Conservation (phyloP, 2,113 vertebrate genomes). For the Ciconia stormi region DNA sequence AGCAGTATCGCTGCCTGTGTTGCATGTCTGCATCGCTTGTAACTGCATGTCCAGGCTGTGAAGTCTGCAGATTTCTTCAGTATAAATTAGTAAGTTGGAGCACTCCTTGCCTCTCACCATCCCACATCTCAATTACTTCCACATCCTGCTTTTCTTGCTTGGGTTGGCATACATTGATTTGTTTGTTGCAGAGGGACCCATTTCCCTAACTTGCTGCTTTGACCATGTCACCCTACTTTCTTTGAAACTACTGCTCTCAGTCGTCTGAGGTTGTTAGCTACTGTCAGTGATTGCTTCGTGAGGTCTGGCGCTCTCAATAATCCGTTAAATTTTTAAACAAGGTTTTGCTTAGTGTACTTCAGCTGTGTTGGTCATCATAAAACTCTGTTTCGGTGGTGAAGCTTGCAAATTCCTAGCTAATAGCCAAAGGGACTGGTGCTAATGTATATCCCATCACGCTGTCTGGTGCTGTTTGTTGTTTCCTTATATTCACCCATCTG, state of each 20-base stretch:
- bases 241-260: neutral
- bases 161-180: neutral
- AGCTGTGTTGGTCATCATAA: neutral
- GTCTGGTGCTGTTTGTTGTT: neutral
- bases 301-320: neutral
- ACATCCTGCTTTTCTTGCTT: neutral
- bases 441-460: neutral
- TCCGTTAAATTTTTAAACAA: neutral
- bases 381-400: neutral
- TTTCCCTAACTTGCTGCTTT: neutral
- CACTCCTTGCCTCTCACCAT: neutral
- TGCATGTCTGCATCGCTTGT: neutral
- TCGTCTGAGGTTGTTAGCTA: neutral
- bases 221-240: neutral
- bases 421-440: neutral
- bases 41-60: neutral
- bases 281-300: neutral
- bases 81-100: neutral
- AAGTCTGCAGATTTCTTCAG: neutral
- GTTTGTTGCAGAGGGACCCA: neutral
- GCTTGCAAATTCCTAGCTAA: neutral
- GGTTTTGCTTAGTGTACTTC: neutral
- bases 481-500: neutral
- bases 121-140: neutral
- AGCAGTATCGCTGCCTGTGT: neutral